phyloP scores from a whole-genome alignment of 1,140 invertebrate species.

The Dysdera silvatica region DNA sequence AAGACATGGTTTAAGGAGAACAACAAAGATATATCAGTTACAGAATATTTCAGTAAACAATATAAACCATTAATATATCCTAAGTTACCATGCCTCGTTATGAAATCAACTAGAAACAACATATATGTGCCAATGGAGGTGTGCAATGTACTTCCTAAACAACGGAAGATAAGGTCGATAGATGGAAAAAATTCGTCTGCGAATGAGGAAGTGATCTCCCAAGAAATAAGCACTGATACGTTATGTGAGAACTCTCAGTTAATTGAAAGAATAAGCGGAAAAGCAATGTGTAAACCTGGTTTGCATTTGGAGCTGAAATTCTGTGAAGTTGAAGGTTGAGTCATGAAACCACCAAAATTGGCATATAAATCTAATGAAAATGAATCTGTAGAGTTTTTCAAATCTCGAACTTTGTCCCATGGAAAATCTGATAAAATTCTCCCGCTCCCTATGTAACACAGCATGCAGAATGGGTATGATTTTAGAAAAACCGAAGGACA shows the following conservation, averaged over 20 bases:
- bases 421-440: neutral
- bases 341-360: constrained; percentile 1
- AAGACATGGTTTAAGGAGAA: neutral
- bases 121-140: constrained; percentile 41
- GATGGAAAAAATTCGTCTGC: constrained; percentile 8
- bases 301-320: neutral
- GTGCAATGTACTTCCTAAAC: constrained; percentile 37
- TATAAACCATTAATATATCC: constrained; percentile 33
- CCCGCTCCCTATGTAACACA: neutral
- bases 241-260: neutral
- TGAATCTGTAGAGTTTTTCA: constrained; percentile 13
- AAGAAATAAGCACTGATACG: constrained; percentile 32
- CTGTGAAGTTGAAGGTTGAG: neutral
- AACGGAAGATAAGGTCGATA: constrained; percentile 31
- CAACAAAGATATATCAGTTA: neutral
- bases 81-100: constrained; percentile 39
- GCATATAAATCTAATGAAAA: neutral
- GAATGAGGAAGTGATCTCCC: constrained; percentile 35
- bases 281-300: neutral
- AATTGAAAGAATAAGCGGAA: neutral
- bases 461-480: constrained; percentile 3
- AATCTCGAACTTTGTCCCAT: neutral
- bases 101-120: constrained; percentile 31
- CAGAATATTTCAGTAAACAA: constrained; percentile 10
- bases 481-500: neutral